Percentiles rank a stretch among this genome's conserved stretches.
phyloP scores from a whole-genome alignment of 2,888 invertebrate genomes.

The Criorhina ranunculi region DNA sequence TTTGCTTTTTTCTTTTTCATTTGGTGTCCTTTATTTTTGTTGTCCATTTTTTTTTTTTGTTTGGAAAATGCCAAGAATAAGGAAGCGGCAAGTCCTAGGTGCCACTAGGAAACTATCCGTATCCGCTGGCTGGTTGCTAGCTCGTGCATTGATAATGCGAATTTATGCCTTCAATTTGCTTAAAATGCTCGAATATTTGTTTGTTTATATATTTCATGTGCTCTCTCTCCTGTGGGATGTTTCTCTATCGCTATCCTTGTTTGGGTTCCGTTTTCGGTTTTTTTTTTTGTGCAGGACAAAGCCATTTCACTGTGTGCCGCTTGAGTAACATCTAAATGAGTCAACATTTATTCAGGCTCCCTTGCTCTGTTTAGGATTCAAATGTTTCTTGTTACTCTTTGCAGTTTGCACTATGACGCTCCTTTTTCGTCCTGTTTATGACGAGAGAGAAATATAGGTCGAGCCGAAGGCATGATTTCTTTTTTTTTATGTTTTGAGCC shows the following conservation, averaged over 20 bases:
- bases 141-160: slow-evolving; percentile 84
- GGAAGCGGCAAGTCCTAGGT: slow-evolving; percentile 41
- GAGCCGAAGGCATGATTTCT: slow-evolving; percentile 24
- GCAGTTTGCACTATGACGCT: neutral
- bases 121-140: slow-evolving; percentile 74
- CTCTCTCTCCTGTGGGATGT: slow-evolving; percentile 19
- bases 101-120: slow-evolving; percentile 49
- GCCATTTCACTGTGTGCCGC: slow-evolving; percentile 21
- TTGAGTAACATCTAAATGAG: slow-evolving; percentile 48
- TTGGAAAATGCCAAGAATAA: slow-evolving; percentile 47
- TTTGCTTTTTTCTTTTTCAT: neutral
- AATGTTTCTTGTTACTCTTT: neutral
- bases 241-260: slow-evolving; percentile 2
- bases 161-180: slow-evolving; percentile 79
- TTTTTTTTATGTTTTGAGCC: slow-evolving; percentile 43
- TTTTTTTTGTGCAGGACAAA: slow-evolving; percentile 1
- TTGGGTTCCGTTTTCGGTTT: neutral
- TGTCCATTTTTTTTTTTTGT: slow-evolving; percentile 15
- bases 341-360: slow-evolving; percentile 54
- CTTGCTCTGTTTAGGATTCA: slow-evolving; percentile 39
- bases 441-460: slow-evolving; percentile 13
- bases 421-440: slow-evolving; percentile 39
- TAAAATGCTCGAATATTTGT: slow-evolving; percentile 71
- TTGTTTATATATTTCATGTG: slow-evolving; percentile 66
- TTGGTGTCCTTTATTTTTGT: slow-evolving; percentile 4